Evolutionary conservation across 2,797 vertebrate species (phyloP).

Genomic region (Siniperca undulata): DNA sequence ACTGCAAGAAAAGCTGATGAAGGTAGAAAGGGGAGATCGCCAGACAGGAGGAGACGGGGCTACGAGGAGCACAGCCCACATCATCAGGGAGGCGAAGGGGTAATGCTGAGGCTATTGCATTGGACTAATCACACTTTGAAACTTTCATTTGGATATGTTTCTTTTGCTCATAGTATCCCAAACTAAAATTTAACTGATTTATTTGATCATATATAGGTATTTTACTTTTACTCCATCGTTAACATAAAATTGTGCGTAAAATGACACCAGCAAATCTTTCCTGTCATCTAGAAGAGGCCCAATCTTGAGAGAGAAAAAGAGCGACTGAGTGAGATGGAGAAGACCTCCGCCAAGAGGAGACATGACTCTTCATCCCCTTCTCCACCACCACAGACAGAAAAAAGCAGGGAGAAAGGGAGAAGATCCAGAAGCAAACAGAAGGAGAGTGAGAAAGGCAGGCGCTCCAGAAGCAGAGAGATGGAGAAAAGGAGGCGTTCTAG

Average conservation of each 20-base stretch:
- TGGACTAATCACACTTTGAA: not conserved
- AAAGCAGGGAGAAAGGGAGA: slow-evolving; percentile 42
- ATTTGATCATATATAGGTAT: not conserved
- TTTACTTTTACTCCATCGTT: not conserved
- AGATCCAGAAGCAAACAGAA: slow-evolving; percentile 31
- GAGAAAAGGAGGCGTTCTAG: slow-evolving; percentile 3
- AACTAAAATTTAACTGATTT: not conserved
- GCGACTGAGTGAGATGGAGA: slow-evolving; percentile 44
- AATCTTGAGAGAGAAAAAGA: slow-evolving; percentile 71
- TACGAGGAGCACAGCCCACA: slow-evolving; percentile 72
- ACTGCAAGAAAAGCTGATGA: slow-evolving; percentile 61
- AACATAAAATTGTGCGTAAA: not conserved
- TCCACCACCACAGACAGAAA: slow-evolving; percentile 67
- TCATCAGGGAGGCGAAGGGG: slow-evolving; percentile 66
- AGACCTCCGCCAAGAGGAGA: slow-evolving; percentile 61
- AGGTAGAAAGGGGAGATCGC: slow-evolving; percentile 74
- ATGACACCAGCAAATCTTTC: not conserved
- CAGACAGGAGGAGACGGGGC: slow-evolving; percentile 71
- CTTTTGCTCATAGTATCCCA: not conserved
- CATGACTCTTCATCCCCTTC: slow-evolving; percentile 79
- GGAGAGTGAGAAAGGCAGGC: slow-evolving; percentile 18
- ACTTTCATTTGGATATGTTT: too few relatives aligned
- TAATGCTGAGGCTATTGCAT: slow-evolving; percentile 34
- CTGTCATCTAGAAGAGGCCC: slow-evolving; percentile 66
- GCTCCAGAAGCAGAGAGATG: slow-evolving; percentile 38